Evolutionary conservation across 2,797 vertebrate genomes (phyloP).

Genomic region (Pseudocheirus occidentalis): DNA sequence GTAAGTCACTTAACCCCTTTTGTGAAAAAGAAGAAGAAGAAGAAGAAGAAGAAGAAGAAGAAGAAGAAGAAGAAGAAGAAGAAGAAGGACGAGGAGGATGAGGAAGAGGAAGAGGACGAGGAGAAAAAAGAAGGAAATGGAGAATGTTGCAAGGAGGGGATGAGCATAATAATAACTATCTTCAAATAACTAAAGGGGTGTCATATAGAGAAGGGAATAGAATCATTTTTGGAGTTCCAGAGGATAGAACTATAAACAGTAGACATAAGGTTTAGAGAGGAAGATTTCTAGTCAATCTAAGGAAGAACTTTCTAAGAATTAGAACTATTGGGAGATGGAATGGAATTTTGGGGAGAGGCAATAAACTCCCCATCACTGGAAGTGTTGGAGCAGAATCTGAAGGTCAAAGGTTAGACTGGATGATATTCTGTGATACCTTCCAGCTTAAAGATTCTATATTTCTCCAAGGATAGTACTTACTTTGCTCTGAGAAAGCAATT

Average conservation of each 20-base stretch:
- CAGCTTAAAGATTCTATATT: background rate
- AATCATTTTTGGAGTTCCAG: background rate
- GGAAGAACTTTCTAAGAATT: background rate
- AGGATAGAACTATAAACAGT: background rate
- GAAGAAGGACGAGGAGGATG: accelerated
- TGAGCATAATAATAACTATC: background rate
- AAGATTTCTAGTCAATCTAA: background rate
- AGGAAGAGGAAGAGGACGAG: too few species aligned
- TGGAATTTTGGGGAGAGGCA: background rate
- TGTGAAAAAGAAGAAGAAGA: background rate
- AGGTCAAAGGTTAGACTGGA: background rate
- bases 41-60: too few species aligned
- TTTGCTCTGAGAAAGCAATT: conserved; percentile 30
- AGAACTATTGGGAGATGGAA: background rate
- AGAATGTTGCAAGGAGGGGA: background rate
- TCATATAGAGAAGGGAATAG: background rate
- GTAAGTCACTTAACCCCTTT: background rate
- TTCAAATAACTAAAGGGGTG: background rate
- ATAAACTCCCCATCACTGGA: background rate
- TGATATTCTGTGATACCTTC: background rate
- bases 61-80: too few species aligned
- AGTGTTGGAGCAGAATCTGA: background rate
- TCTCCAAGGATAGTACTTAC: background rate
- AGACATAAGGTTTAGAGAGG: background rate
- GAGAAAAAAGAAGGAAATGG: background rate